Evolutionary conservation across 2,113 vertebrate species (phyloP).

Genomic region (Onychorhynchus coronatus): DNA sequence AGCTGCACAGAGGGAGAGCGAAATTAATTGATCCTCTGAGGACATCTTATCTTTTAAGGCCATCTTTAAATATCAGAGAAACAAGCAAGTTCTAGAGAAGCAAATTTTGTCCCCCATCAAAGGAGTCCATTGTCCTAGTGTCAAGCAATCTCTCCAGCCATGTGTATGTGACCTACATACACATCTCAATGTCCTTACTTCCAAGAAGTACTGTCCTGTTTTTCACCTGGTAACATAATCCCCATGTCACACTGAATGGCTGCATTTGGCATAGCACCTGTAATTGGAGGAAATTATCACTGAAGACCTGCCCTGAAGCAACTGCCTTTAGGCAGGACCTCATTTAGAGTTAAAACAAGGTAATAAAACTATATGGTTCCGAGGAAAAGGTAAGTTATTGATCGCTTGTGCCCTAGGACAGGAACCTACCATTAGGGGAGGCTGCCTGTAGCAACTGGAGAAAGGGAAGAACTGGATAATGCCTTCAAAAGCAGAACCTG

Average conservation of each 20-base stretch:
- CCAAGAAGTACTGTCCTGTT: neutral
- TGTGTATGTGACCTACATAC: neutral
- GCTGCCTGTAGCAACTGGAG: neutral
- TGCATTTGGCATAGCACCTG: neutral
- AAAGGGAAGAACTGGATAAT: neutral
- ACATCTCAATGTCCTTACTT: neutral
- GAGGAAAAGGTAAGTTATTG: neutral
- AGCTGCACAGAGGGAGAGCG: neutral
- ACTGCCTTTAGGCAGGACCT: neutral
- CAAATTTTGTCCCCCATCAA: neutral
- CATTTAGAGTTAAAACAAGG: neutral
- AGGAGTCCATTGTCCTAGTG: neutral
- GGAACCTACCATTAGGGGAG: neutral
- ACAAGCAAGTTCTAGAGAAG: neutral
- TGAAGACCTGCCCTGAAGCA: neutral
- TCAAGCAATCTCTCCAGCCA: neutral
- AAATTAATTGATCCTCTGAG: neutral
- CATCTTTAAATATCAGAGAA: neutral
- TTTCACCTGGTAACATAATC: neutral
- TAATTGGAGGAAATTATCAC: neutral
- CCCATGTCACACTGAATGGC: neutral
- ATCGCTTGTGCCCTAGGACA: neutral
- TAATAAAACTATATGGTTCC: neutral
- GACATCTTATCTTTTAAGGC: neutral
- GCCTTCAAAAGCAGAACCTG: neutral